Conservation (phyloP, 2,888 invertebrate genomes). For the Ashinkailepas kermadecensis region DNA sequence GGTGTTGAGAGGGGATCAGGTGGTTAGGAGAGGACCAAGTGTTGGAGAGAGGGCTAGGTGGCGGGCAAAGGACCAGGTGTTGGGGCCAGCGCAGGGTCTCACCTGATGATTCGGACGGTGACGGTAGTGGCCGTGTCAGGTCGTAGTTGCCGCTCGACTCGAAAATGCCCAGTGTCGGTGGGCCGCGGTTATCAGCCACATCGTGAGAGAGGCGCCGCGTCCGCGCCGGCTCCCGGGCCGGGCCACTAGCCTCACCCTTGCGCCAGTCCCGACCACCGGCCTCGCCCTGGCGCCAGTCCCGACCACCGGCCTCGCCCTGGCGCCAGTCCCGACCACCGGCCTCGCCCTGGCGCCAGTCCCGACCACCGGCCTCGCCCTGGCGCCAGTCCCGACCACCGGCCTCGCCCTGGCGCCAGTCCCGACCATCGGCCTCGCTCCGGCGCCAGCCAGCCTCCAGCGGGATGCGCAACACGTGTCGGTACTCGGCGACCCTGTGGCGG, state of each 20-base stretch:
- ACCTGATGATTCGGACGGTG: not conserved
- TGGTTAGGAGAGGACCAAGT: too few relatives aligned
- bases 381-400: not conserved
- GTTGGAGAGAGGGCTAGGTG: too few relatives aligned
- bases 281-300: not conserved
- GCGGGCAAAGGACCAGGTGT: too few relatives aligned
- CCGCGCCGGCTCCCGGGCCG: not conserved
- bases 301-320: not conserved
- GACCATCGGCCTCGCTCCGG: too few relatives aligned
- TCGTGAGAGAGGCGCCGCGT: not conserved
- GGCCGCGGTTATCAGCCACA: not conserved
- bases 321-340: too few relatives aligned
- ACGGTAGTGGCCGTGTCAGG: not conserved
- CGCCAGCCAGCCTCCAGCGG: slow-evolving; percentile 7
- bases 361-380: not conserved
- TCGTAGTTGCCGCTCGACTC: not conserved
- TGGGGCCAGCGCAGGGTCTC: not conserved
- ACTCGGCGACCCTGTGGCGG: not conserved
- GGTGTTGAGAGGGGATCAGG: too few relatives aligned
- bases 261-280: not conserved
- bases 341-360: not conserved
- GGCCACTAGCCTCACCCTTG: too few relatives aligned
- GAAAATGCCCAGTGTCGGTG: not conserved
- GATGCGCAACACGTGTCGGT: not conserved
- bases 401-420: too few relatives aligned